Evolutionary conservation across 2,113 vertebrate species (phyloP).

Genomic region (Nymphicus hollandicus): DNA sequence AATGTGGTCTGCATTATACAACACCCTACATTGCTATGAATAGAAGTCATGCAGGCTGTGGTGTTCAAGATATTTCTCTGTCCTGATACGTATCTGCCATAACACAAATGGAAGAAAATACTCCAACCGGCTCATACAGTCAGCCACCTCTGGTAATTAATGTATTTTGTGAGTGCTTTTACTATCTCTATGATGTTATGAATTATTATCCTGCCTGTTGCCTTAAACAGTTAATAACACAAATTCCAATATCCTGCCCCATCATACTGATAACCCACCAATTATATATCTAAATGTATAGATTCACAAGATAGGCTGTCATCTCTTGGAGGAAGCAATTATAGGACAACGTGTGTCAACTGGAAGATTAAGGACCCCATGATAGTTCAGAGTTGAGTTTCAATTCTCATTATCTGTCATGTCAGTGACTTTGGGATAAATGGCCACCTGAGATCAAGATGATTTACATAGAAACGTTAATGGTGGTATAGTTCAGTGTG

Average conservation of each 20-base stretch:
- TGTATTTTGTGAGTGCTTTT: not conserved
- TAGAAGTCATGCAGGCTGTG: not conserved
- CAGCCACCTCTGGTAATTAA: not conserved
- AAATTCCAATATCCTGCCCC: not conserved
- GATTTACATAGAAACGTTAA: not conserved
- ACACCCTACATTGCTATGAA: not conserved
- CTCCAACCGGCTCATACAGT: not conserved
- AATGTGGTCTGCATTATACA: not conserved
- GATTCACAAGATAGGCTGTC: not conserved
- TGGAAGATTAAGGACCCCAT: not conserved
- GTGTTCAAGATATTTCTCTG: not conserved
- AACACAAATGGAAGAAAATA: not conserved
- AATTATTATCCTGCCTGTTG: conserved; percentile 8
- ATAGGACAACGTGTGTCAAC: not conserved
- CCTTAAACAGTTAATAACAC: conserved; percentile 26
- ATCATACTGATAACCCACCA: not conserved
- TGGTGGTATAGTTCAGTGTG: not conserved
- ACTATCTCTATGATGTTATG: not conserved
- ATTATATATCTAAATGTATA: not conserved
- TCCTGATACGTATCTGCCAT: not conserved
- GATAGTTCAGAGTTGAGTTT: not conserved
- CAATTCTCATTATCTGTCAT: not conserved
- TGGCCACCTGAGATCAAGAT: not conserved
- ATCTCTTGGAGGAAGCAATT: conserved; percentile 10
- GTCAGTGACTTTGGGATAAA: not conserved